Conservation (phyloP, 2,888 invertebrate species). For the Dryococelus australis region DNA sequence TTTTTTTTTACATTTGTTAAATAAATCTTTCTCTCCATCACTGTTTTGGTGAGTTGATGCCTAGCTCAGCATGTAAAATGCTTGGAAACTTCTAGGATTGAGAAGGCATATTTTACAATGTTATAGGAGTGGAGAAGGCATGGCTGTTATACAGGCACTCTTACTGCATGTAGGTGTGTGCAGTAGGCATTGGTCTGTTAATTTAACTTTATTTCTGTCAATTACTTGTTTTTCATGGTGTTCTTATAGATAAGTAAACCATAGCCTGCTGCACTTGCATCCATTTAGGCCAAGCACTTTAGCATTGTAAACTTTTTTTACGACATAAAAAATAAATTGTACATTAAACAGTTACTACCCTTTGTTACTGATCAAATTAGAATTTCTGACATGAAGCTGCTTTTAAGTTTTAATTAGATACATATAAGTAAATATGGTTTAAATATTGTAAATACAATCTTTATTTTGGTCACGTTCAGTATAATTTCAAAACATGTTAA, state of each 20-base stretch:
- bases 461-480: too few relatives aligned
- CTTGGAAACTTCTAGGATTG: background rate
- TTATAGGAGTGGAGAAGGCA: slow-evolving; percentile 6
- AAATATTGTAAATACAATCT: too few relatives aligned
- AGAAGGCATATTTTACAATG: background rate
- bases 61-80: background rate
- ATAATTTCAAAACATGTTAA: too few relatives aligned
- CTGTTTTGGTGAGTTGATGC: too few relatives aligned
- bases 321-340: too few relatives aligned
- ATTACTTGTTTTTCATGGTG: background rate
- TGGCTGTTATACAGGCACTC: background rate
- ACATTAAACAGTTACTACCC: too few relatives aligned
- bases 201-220: background rate
- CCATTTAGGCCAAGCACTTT: background rate
- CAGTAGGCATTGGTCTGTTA: background rate
- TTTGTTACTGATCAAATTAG: too few relatives aligned
- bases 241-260: background rate
- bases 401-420: too few relatives aligned
- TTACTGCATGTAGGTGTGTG: background rate
- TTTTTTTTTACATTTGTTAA: too few relatives aligned
- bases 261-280: background rate
- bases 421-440: too few relatives aligned
- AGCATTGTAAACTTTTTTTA: background rate
- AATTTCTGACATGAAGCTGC: too few relatives aligned
- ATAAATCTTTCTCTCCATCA: too few relatives aligned